phyloP scores from a whole-genome alignment of 2,113 vertebrate species.

The Oryzias celebensis region DNA sequence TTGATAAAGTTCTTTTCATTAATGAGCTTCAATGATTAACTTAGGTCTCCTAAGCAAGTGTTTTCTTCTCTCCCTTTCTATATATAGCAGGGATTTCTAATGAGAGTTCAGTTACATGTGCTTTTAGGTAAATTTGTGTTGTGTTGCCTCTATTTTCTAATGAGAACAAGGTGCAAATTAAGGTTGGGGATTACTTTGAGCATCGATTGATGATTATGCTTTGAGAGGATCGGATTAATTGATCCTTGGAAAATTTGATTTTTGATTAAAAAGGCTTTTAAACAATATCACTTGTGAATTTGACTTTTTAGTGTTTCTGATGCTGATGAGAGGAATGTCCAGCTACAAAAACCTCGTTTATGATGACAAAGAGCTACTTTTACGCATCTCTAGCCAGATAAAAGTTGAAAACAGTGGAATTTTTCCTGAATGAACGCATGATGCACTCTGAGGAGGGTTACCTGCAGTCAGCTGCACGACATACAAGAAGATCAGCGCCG shows the following conservation, averaged over 20 bases:
- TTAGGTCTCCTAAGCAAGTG: background rate
- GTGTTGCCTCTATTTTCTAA: background rate
- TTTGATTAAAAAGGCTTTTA: background rate
- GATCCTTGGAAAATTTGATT: background rate
- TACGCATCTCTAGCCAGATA: background rate
- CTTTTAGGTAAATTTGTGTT: background rate
- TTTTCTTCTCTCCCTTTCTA: background rate
- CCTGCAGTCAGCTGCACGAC: constrained; percentile 73
- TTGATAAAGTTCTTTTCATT: background rate
- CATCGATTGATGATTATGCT: background rate
- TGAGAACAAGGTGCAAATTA: background rate
- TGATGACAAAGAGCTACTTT: background rate
- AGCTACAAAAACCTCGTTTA: background rate
- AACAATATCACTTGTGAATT: too few relatives aligned
- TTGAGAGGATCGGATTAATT: background rate
- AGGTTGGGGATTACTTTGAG: background rate
- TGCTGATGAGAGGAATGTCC: background rate
- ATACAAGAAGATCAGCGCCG: constrained; percentile 70
- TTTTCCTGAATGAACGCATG: background rate
- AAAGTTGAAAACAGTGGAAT: background rate
- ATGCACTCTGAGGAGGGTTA: constrained; percentile 38
- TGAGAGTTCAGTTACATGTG: background rate
- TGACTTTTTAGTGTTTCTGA: background rate
- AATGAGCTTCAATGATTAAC: background rate
- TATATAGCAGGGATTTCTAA: background rate